Evolutionary conservation across 2,888 invertebrate species (phyloP), one percentile per base, ranked within the genome.

Genomic region (Lissocephala sabroskyi): DNA sequence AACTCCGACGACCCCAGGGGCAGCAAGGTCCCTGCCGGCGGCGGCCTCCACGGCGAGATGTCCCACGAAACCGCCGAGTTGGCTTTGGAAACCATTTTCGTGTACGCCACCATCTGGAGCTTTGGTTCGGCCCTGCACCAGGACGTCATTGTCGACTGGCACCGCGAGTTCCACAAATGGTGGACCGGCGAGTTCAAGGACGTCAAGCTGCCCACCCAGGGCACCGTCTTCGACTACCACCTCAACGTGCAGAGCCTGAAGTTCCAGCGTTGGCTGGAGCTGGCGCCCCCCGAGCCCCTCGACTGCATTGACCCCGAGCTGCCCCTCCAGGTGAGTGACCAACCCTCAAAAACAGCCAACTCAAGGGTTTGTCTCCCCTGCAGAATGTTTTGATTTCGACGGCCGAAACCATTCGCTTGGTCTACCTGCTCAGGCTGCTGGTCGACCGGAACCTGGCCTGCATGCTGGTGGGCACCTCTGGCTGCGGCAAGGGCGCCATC

Each of bases 111-210:
- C 49, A 89, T 97, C 41, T 98, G 97, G 97, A 94, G 96, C 1
- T 98, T 97, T 79, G 97, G 97, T 2, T 95, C 97, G 0, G 91
- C 92, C 0, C 87, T 95, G 56, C 95, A 93, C 85, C 95, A 95
- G 87, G 97, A 97, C 85, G 91, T 95, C 85, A 86, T 95, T 45
- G 88, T 93, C 9, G 97, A 98, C 83, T 95, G 97, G 91, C 89
- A 96, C 44, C 92, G 92, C 56, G 97, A 98, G 81, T 97, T 97
- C 84, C 95, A 93, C 80, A 97, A 96, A 84, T 98, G 97, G 97
- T 98, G 96, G 89, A 87, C 89, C 23, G 92, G 91, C 56, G 97
- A 98, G 85, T 98, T 97, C 83, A 97, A 96, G 85, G 89, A 92
- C 14, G 88, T 97, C 45, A 96, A 95, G 84, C 94, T 97, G 82